Evolutionary conservation across 2,113 vertebrate species (phyloP), one percentile per base, ranked within the genome.

Genomic region (Podarcis raffonei): DNA sequence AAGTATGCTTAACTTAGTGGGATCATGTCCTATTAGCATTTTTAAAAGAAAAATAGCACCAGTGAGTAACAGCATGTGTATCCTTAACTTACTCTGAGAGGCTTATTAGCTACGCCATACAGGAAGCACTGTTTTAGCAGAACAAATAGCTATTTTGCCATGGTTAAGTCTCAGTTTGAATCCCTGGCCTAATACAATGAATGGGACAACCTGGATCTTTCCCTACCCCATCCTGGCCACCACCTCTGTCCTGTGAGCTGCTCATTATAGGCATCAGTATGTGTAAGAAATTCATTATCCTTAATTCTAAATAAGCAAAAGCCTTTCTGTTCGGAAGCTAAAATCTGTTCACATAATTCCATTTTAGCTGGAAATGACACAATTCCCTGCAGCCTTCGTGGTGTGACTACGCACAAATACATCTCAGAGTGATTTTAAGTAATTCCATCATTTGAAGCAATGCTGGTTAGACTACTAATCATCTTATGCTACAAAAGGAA

Each of bases 361-460:
- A 57, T 87, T 66, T 91, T 80, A 91, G 81, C 42, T 91, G 48
- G 12, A 82, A 39, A 84, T 86, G 85, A 91, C 88, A 66, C 32
- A 85, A 90, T 35, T 35, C 76, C 48, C 87, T n/a, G 48, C 68
- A 78, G n/a, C n/a, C 62, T 68, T 9, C 37, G 25, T 48, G 39
- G 12, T 13, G 23, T 37, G 66, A 32, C 32, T 53, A 57, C 16
- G 23, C 48, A 22, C 53, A 72, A 42, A 59, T 81, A 48, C 23
- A 57, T 72, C 59, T 35, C 42, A 83, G 9, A 37, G 74, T 65
- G 71, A 25, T 77, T 88, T 42, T n/a, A 76, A 83, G 37, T 83
- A 53, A 76, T 59, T 23, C 18, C 37, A 76, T 37, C 7, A 35
- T 68, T 77, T 68, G 59, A 88, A 83, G 23, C 37, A 35, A 53